Evolutionary conservation across 2,888 invertebrate genomes (phyloP).

Genomic region (Ctena decussata): DNA sequence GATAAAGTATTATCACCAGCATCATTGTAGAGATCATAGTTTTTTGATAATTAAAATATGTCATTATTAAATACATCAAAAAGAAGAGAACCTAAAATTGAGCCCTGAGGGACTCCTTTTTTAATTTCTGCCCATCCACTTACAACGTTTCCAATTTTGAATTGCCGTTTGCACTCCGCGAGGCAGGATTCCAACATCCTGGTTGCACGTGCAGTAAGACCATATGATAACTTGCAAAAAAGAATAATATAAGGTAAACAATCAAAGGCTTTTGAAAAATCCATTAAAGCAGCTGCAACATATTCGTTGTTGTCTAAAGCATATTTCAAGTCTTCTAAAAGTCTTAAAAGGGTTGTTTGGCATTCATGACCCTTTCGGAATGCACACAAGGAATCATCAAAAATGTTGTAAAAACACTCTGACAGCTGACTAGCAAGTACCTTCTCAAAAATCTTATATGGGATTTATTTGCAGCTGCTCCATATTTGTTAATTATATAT

Average conservation of each 20-base stretch:
- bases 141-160: not conserved
- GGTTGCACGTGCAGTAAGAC: not conserved
- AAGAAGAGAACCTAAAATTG: slow-evolving; percentile 26
- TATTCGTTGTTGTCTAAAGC: slow-evolving; percentile 4
- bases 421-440: slow-evolving; percentile 16
- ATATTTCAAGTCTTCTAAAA: not conserved
- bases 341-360: not conserved
- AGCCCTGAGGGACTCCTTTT: slow-evolving; percentile 43
- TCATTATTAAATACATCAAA: slow-evolving; percentile 45
- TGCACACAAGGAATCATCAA: slow-evolving; percentile 2
- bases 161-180: not conserved
- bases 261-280: not conserved
- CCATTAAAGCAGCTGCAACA: not conserved
- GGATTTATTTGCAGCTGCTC: too few relatives aligned
- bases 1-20: slow-evolving; percentile 47
- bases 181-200: slow-evolving; percentile 4
- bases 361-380: slow-evolving; percentile 19
- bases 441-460: slow-evolving; percentile 36
- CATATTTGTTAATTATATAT: too few relatives aligned
- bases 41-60: slow-evolving; percentile 37
- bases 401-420: slow-evolving; percentile 12
- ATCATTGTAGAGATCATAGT: slow-evolving; percentile 32
- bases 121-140: slow-evolving; percentile 1
- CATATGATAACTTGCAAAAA: not conserved
- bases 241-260: slow-evolving; percentile 16